A percentile compares a stretch with the other conserved stretches of the same genome.
These are phyloP conservation scores for Anadara kagoshimensis DNA, from an alignment of 1,140 invertebrate species.

Conservation along the genomic window DNA sequence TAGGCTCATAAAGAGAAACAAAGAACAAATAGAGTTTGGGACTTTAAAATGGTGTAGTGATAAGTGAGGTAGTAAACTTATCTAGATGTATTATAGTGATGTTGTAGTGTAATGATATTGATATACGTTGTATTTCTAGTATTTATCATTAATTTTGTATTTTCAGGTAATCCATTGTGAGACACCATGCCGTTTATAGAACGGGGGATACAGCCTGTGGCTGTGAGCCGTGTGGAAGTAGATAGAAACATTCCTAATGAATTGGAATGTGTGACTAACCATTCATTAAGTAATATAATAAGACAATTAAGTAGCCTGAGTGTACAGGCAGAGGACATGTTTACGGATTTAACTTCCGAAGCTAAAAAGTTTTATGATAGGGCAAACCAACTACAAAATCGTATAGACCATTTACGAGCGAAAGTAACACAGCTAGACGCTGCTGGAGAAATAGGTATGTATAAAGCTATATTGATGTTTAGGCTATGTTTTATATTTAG, in stretches of 20 bases:
- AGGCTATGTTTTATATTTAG: too few species aligned
- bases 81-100: too few species aligned
- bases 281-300: slow-evolving; percentile 94
- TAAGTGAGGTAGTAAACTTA: too few species aligned
- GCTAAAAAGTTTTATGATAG: slow-evolving; percentile 88
- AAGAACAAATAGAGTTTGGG: too few species aligned
- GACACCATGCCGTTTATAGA: slow-evolving; percentile 94
- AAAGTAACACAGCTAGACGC: slow-evolving; percentile 97
- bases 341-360: slow-evolving; percentile 93
- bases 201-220: slow-evolving; percentile 93
- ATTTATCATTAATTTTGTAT: neutral
- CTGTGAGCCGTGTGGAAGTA: slow-evolving; percentile 91
- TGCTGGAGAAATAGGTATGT: slow-evolving; percentile 92
- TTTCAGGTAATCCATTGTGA: neutral
- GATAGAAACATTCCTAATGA: slow-evolving; percentile 88
- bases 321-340: slow-evolving; percentile 97
- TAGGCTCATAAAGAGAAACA: too few species aligned
- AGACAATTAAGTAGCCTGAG: slow-evolving; percentile 91
- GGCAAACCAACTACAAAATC: slow-evolving; percentile 89
- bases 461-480: neutral
- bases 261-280: slow-evolving; percentile 97
- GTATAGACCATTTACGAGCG: slow-evolving; percentile 93
- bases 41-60: too few species aligned
- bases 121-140: neutral
- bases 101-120: too few species aligned